A percentile compares a stretch with the other conserved stretches of the same genome.
phyloP scores from a whole-genome alignment of 2,888 invertebrate species.

The Andricus quercusramuli region DNA sequence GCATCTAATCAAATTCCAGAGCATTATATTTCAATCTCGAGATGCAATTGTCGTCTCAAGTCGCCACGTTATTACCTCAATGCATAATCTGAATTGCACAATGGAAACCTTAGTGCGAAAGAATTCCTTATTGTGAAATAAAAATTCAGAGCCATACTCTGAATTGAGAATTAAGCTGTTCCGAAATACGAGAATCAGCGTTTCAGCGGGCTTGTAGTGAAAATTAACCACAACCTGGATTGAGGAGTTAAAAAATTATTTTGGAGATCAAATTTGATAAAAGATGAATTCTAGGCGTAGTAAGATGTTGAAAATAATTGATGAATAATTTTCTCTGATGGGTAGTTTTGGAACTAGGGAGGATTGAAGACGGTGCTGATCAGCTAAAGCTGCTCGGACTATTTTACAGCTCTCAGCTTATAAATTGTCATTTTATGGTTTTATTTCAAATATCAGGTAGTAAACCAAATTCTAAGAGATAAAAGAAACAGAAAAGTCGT shows the following conservation, averaged over 20 bases:
- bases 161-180: neutral
- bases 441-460: neutral
- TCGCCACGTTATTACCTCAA: neutral
- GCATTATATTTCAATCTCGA: neutral
- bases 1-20: neutral
- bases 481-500: neutral
- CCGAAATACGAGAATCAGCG: neutral
- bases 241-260: neutral
- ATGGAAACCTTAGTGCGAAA: neutral
- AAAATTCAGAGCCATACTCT: neutral
- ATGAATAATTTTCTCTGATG: no score
- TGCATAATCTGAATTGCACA: slow-evolving; percentile 16
- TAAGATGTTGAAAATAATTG: no score
- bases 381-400: neutral
- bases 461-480: neutral
- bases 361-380: no score
- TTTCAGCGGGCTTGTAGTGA: neutral
- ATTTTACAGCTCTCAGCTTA: neutral
- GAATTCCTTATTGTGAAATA: slow-evolving; percentile 14
- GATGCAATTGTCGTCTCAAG: neutral
- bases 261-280: neutral
- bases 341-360: no score
- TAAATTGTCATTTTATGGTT: neutral
- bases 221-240: neutral
- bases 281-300: neutral